Percentiles rank a stretch among this genome's conserved stretches.
phyloP scores from a whole-genome alignment of 2,888 invertebrate genomes.

The Rhingia rostrata region DNA sequence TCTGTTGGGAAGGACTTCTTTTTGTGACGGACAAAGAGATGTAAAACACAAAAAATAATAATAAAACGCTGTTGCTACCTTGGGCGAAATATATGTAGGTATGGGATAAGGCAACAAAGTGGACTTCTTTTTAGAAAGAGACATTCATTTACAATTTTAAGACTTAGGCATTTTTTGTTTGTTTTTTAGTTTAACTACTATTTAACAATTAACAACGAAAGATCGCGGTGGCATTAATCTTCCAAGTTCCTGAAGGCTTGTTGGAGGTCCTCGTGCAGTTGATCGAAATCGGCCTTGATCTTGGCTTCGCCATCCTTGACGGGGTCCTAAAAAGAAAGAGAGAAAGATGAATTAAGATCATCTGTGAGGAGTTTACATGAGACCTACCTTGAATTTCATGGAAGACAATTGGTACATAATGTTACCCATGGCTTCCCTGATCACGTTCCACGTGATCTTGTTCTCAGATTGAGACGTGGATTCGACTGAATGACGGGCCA shows the following conservation, averaged over 20 bases:
- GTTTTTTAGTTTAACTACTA: conserved; percentile 63
- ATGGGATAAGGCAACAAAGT: conserved; percentile 34
- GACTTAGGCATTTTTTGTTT: conserved; percentile 62
- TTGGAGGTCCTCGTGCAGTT: conserved; percentile 97
- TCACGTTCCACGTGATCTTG: conserved; percentile 99
- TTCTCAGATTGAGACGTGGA: conserved; percentile 99
- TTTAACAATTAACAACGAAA: conserved; percentile 68
- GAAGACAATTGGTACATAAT: conserved; percentile 98
- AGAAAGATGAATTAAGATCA: not conserved
- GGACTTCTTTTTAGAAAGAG: conserved; percentile 33
- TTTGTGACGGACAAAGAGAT: conserved; percentile 68
- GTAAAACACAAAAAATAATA: conserved; percentile 42
- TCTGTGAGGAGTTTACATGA: not conserved
- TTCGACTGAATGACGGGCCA: conserved; percentile 98
- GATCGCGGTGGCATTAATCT: conserved; percentile 87
- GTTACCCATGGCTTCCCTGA: conserved; percentile 98
- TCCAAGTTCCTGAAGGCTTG: conserved; percentile 99
- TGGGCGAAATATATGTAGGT: not conserved
- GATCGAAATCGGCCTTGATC: conserved; percentile 98
- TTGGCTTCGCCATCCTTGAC: conserved; percentile 98
- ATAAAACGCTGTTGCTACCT: conserved; percentile 39
- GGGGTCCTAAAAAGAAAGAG: conserved; percentile 89
- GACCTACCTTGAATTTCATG: conserved; percentile 98
- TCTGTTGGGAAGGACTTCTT: conserved; percentile 43
- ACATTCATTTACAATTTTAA: conserved; percentile 51